Evolutionary conservation across 1,140 invertebrate species (phyloP), one percentile per base, ranked within the genome.

Genomic region (Melipona quadrifasciata): DNA sequence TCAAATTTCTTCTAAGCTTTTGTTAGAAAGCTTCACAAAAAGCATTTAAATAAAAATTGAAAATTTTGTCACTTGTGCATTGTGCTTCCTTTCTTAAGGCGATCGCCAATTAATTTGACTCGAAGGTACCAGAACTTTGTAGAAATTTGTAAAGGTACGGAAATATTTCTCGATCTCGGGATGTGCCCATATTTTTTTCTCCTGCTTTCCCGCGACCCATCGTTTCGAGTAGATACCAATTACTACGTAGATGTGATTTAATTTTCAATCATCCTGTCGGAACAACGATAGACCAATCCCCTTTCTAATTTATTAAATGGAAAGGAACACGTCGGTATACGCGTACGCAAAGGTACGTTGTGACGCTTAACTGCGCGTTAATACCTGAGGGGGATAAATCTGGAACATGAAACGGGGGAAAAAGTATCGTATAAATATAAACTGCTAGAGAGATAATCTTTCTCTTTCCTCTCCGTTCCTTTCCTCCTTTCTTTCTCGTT

Each of bases 261-360:
- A 53, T 79, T 79, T 55, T 17, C 64, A 70, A 31, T 19, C 64
- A 55, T 64, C 34, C 34, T n/a, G 65, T 24, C 27, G 64, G 64
- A 21, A 51, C 65, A 53, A 34, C 27, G 21, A 34, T 34, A 31
- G 72, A 57, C 21, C 21, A 6, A 21, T 24, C 31, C 51, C 65
- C 64, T 34, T n/a, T 34, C 21, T 70, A 79, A 79, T 70, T 55
- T 70, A 79, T 55, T 70, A 79, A 70, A 79, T 70, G 77, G 77
- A 79, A 76, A 76, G 51, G 72, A 57, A 74, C 19, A 57, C 72
- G 72, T 31, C 31, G 72, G 27, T 27, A n/a, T 65, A 27, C 14
- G n/a, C n/a, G 14, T 27, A 65, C 64, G 27, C 64, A 57, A 76
- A 76, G 51, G 72, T 74, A 74, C 53, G 72, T 14, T 57, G 72